Percentiles rank a stretch among this genome's conserved stretches.
phyloP scores from a whole-genome alignment of 2,888 invertebrate species.

The Epistrophella euchroma region DNA sequence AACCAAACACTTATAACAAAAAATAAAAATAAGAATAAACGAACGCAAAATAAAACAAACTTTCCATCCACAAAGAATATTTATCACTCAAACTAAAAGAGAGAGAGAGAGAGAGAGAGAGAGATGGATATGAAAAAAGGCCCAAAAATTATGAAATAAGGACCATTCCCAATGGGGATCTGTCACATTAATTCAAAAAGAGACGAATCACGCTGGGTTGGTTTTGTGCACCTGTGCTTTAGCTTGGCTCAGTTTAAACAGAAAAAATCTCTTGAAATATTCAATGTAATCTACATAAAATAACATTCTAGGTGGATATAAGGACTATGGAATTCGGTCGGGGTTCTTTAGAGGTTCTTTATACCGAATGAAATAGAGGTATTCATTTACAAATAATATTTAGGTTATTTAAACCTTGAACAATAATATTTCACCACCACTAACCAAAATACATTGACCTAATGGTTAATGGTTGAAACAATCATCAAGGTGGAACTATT shows the following conservation, averaged over 20 bases:
- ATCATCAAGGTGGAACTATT: neutral
- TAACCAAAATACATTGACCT: neutral
- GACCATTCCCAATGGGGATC: constrained; percentile 64
- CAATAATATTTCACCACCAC: neutral
- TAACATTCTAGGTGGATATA: constrained; percentile 56
- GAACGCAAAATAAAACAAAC: constrained; percentile 11
- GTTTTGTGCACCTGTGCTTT: constrained; percentile 39
- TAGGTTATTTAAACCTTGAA: neutral
- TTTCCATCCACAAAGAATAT: constrained; percentile 42
- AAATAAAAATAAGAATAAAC: constrained; percentile 33
- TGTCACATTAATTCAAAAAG: constrained; percentile 68
- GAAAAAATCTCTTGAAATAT: constrained; percentile 59
- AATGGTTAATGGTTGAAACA: neutral
- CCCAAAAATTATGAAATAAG: constrained; percentile 50
- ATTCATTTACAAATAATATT: neutral
- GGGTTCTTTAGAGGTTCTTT: constrained; percentile 9
- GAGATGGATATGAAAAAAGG: too few species aligned
- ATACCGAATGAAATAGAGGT: neutral
- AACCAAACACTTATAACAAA: constrained; percentile 62
- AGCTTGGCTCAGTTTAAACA: neutral
- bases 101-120: neutral
- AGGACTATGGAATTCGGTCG: neutral
- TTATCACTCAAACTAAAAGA: constrained; percentile 32
- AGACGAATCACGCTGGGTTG: constrained; percentile 44
- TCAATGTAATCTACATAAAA: constrained; percentile 71